Evolutionary conservation across 2,888 invertebrate genomes (phyloP), one percentile per base, ranked within the genome.

Genomic region (Lathronympha strigana): DNA sequence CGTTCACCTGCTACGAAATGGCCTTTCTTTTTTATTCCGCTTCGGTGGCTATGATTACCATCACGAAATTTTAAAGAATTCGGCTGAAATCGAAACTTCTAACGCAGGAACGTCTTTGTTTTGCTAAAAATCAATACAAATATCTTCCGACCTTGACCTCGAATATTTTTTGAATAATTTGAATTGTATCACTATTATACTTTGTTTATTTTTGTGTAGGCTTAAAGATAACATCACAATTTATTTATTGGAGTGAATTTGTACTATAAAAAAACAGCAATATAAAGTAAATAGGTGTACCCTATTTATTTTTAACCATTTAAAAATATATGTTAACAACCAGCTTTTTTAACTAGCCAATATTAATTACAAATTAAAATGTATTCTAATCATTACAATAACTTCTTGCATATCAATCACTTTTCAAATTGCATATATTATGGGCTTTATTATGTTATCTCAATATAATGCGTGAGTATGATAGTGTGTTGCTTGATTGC

Each of bases 11-110:
- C 92, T 90, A 86, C 86, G 89, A 90, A 90, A 88, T 88, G 81
- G 91, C 91, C 91, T 92, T 92, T 92, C 91, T 92, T 92, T 92
- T 92, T 83, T 83, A 90, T 90, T 91, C 86, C 92, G 91, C 91
- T 91, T 87, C 86, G 92, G 83, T 92, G 91, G 81, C 79, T 86
- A 87, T 87, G 89, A 86, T 87, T 87, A 83, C 83, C 79, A 86
- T 87, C 83, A 81, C 78, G 79, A 84, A 85, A 82, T 84, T 83
- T 78, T 78, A 72, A 80, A 77, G 80, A 84, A 83, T 87, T 74
- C 78, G 68, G 67, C 70, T 72, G 76, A 82, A 83, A 85, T 79
- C 77, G 74, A 72, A 69, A 66, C 67, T 73, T 78, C 71, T 71
- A 69, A 61, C 58, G 62, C 67, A 71, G 68, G 67, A 70, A 76